Evolutionary conservation across 2,888 invertebrate species (phyloP).

Genomic region (Phyllotreta striolata): DNA sequence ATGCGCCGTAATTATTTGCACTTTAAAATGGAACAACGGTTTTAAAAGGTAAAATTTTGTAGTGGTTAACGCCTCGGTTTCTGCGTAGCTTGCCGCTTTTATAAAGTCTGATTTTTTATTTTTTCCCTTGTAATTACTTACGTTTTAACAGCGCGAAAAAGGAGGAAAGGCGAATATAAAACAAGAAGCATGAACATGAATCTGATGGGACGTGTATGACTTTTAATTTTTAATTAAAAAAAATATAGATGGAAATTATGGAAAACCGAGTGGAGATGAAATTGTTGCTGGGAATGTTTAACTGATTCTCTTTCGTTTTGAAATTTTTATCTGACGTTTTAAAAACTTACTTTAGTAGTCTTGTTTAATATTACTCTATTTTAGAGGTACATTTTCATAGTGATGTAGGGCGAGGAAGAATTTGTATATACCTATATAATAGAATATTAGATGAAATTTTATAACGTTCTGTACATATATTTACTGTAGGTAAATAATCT

Average conservation of each 20-base stretch:
- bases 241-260: background rate
- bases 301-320: too few relatives aligned
- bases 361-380: too few relatives aligned
- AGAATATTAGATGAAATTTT: too few relatives aligned
- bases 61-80: conserved; percentile 18
- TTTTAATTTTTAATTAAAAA: conserved; percentile 16
- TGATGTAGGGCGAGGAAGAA: too few relatives aligned
- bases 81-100: conserved; percentile 13
- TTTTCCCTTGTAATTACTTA: conserved; percentile 8
- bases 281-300: too few relatives aligned
- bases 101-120: conserved; percentile 12
- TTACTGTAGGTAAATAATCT: too few relatives aligned
- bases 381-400: too few relatives aligned
- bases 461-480: too few relatives aligned
- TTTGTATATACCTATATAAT: too few relatives aligned
- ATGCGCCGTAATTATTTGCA: conserved; percentile 16
- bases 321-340: too few relatives aligned
- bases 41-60: conserved; percentile 16
- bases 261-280: background rate
- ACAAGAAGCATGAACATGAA: conserved; percentile 2
- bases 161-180: conserved; percentile 10
- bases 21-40: conserved; percentile 21
- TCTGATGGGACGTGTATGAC: conserved; percentile 3
- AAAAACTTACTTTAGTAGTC: too few relatives aligned
- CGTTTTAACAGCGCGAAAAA: conserved; percentile 10